Base-by-base conservation (phyloP, 64 coral and sea anemone genomes). In the Stichodactyla helianthus region DNA sequence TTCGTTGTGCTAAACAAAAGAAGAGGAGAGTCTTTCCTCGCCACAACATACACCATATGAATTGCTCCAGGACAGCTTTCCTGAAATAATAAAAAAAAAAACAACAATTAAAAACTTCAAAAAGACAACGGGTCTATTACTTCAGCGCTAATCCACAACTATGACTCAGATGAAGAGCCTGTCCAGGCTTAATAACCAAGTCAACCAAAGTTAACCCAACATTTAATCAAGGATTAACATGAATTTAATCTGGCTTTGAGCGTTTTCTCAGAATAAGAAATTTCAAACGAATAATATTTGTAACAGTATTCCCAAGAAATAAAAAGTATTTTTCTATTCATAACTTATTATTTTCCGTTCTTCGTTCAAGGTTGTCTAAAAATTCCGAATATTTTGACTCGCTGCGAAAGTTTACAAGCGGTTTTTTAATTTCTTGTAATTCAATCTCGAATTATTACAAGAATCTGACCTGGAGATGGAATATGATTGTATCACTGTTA, bases 1-100 rank as follows among this genome's bases (percentile, higher is more conserved):
- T 95, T 92, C 18, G 90, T 91, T 13, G 93, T 92, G 77, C 93
- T 99, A 54, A 99, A 99, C 93, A 99, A 88, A 6, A 99, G 85
- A 10, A 99, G 81, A 17, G 93, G 93, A 6, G 97, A 99, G 28
- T 99, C 97, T 79, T 95, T 99, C 82, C 91, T 94, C 17, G 93
- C 89, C 27, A 99, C 53, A 31, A 99, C 89, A 81, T 99, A 99
- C 9, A 92, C 97, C 70, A 99, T 91, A 54, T 99, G 97, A 25
- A 99, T 90, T 26, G 84, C 90, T 15, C 93, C 90, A 35, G 97
- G 97, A 86, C 88, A 92, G 27, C 93, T 99, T 81, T 99, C 97
- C 97, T 99, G 79, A 7, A 89, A 63, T 44, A 70, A 83, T 65
- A 22, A 12, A 52, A 35, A 20, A 9, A 18, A 17, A 18, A 31